Conservation (phyloP, 1,140 invertebrate species). For the Chelonus insularis region DNA sequence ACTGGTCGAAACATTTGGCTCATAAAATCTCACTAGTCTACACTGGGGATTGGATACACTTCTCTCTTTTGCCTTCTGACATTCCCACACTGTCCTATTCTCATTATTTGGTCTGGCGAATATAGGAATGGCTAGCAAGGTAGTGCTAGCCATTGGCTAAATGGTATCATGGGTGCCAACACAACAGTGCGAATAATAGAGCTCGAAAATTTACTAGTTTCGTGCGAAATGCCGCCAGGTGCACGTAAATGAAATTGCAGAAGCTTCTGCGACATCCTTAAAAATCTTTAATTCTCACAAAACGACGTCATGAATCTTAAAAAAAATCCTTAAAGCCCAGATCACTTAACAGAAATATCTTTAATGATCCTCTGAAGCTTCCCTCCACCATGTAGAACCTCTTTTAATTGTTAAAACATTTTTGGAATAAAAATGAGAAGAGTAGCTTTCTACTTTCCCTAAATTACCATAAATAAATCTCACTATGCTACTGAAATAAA, state of each 20-base stretch:
- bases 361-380: no score
- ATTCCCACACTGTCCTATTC: background rate
- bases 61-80: no score
- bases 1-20: constrained; percentile 5
- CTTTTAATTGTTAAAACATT: no score
- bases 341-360: no score
- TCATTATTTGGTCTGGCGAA: no score
- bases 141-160: background rate
- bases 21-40: constrained; percentile 11
- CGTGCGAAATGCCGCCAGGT: background rate
- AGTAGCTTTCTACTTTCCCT: no score
- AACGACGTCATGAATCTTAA: no score
- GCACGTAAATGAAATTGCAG: constrained; percentile 13
- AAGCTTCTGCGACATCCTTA: background rate
- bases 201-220: constrained; percentile 9
- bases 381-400: no score
- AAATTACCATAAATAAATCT: no score
- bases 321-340: no score
- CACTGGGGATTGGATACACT: constrained; percentile 3
- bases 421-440: no score
- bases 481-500: no score
- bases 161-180: background rate
- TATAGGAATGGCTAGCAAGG: background rate
- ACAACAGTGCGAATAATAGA: background rate
- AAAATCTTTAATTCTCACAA: background rate